phyloP scores from a whole-genome alignment of 2,113 vertebrate genomes.

The Lota lota region DNA sequence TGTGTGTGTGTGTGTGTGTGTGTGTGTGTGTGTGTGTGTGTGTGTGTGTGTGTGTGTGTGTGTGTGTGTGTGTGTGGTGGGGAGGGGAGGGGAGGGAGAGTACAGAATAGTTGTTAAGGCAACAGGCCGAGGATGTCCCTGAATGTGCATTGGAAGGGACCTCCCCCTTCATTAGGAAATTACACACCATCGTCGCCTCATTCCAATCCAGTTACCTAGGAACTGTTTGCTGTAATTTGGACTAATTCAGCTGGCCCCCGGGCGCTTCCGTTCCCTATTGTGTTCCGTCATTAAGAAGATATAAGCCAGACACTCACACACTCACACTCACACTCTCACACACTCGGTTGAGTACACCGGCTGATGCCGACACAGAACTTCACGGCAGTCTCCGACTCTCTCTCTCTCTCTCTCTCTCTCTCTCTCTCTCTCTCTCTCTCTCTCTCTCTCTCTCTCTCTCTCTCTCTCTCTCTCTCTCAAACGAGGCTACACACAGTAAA shows the following conservation, averaged over 20 bases:
- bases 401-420: not conserved
- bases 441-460: no score
- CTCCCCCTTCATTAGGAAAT: slow-evolving; percentile 58
- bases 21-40: no score
- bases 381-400: no score
- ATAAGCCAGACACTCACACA: slow-evolving; percentile 44
- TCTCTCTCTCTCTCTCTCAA: not conserved
- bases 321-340: not conserved
- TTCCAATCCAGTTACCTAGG: slow-evolving; percentile 58
- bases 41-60: no score
- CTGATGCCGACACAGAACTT: not conserved
- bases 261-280: slow-evolving; percentile 58
- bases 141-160: slow-evolving; percentile 40
- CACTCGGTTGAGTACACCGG: not conserved
- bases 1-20: no score
- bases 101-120: slow-evolving; percentile 38
- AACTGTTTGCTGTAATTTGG: slow-evolving; percentile 61
- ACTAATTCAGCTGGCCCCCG: slow-evolving; percentile 56
- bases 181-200: slow-evolving; percentile 55
- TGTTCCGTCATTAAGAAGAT: slow-evolving; percentile 60
- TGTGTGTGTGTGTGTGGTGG: not conserved
- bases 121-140: slow-evolving; percentile 45
- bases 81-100: slow-evolving; percentile 18
- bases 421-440: no score
- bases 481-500: slow-evolving; percentile 2